phyloP scores from a whole-genome alignment of 1,140 invertebrate genomes.

The Platorchestia sp. region DNA sequence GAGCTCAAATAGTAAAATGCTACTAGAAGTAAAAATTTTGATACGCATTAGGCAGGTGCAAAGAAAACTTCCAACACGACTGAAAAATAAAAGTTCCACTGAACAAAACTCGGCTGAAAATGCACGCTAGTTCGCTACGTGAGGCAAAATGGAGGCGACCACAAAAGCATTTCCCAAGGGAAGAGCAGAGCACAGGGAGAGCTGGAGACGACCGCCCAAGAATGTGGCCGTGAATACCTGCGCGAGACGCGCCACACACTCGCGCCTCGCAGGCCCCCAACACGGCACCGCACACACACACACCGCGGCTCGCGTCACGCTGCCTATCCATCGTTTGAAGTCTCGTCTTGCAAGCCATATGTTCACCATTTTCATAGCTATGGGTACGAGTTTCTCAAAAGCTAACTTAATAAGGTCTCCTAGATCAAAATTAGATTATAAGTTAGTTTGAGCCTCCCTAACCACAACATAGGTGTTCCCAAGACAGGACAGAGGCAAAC shows the following conservation, averaged over 20 bases:
- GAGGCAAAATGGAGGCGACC: neutral
- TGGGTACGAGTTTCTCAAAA: neutral
- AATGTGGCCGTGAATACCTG: conserved; percentile 45
- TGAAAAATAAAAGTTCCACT: neutral
- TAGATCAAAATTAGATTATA: neutral
- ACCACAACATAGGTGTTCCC: too few relatives aligned
- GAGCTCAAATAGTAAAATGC: too few relatives aligned
- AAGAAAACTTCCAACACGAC: too few relatives aligned
- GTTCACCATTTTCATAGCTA: neutral
- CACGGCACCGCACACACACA: neutral
- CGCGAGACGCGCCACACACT: neutral
- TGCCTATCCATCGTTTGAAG: too few relatives aligned
- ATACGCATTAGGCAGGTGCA: too few relatives aligned
- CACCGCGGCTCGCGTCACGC: too few relatives aligned
- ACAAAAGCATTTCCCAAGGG: neutral
- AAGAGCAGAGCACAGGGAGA: neutral
- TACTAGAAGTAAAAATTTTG: too few relatives aligned
- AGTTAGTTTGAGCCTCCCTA: too few relatives aligned
- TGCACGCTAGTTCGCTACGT: neutral
- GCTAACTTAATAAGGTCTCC: neutral
- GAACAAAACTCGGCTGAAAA: neutral
- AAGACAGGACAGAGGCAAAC: too few relatives aligned
- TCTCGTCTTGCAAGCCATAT: too few relatives aligned
- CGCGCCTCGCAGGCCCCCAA: neutral
- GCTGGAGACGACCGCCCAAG: neutral